phyloP scores from a whole-genome alignment of 2,113 vertebrate species.

The Istiophorus platypterus region DNA sequence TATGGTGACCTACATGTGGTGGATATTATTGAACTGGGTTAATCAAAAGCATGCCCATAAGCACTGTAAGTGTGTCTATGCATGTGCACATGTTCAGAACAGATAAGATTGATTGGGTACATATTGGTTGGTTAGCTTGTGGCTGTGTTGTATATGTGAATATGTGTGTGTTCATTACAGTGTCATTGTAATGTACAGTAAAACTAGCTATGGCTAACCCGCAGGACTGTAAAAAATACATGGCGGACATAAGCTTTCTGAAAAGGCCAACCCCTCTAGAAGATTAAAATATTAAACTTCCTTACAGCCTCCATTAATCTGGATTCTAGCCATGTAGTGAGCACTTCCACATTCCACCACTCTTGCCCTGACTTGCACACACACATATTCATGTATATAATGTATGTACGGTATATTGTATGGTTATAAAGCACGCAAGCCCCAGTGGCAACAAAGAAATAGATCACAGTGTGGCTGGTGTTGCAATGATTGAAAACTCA shows the following conservation, averaged over 20 bases:
- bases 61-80: slow-evolving; percentile 54
- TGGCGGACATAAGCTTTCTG: slow-evolving; percentile 6
- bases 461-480: slow-evolving; percentile 49
- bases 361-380: slow-evolving; percentile 20
- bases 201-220: slow-evolving; percentile 13
- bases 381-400: not conserved
- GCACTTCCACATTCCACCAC: slow-evolving; percentile 22
- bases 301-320: slow-evolving; percentile 31
- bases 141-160: slow-evolving; percentile 34
- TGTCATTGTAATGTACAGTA: not conserved
- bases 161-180: not conserved
- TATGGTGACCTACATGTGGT: slow-evolving; percentile 79
- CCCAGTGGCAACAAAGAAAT: slow-evolving; percentile 53
- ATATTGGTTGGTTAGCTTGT: slow-evolving; percentile 48
- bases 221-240: not conserved
- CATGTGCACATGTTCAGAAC: slow-evolving; percentile 35
- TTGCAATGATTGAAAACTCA: slow-evolving; percentile 59
- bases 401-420: slow-evolving; percentile 13
- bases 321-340: slow-evolving; percentile 29
- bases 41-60: slow-evolving; percentile 73
- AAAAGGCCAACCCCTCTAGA: slow-evolving; percentile 3
- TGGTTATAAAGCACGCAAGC: not conserved
- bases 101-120: slow-evolving; percentile 64
- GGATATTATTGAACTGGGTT: slow-evolving; percentile 80
- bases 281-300: slow-evolving; percentile 54